phyloP scores from a whole-genome alignment of 2,888 invertebrate species.

The Parelbella ahira region DNA sequence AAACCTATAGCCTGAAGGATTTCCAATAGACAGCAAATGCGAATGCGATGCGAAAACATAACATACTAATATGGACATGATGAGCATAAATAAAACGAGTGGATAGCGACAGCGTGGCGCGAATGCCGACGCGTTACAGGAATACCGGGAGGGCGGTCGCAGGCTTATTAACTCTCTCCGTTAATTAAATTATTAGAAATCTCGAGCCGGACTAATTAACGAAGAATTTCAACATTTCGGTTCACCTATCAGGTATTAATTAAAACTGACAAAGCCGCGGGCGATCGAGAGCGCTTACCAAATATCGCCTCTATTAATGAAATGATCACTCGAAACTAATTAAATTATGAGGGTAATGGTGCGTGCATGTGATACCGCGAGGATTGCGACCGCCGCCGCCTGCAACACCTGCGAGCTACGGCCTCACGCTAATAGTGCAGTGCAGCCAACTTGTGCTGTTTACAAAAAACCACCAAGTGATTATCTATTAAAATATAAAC shows the following conservation, averaged over 20 bases:
- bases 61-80: conserved; percentile 17
- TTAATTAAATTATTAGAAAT: conserved; percentile 81
- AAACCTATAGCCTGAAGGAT: too few relatives aligned
- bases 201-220: conserved; percentile 76
- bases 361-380: conserved; percentile 68
- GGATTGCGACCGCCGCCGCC: conserved; percentile 29
- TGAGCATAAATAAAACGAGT: conserved; percentile 20
- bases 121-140: conserved; percentile 59
- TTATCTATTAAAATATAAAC: too few relatives aligned
- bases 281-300: conserved; percentile 63
- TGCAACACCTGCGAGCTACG: conserved; percentile 31
- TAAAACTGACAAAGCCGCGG: conserved; percentile 78
- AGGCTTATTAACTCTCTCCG: conserved; percentile 70
- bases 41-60: too few relatives aligned
- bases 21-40: too few relatives aligned
- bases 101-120: conserved; percentile 33
- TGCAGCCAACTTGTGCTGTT: conserved; percentile 8
- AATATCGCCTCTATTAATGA: conserved; percentile 78
- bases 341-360: conserved; percentile 78
- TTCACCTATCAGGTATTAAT: conserved; percentile 76
- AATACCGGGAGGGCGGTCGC: conserved; percentile 58
- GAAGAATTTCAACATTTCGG: conserved; percentile 79
- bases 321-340: conserved; percentile 80
- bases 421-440: conserved; percentile 14
- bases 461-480: too few relatives aligned